These are phyloP conservation scores for Rhagoletis pomonella DNA, from an alignment of 1,140 invertebrate species.

Conservation along the genomic window DNA sequence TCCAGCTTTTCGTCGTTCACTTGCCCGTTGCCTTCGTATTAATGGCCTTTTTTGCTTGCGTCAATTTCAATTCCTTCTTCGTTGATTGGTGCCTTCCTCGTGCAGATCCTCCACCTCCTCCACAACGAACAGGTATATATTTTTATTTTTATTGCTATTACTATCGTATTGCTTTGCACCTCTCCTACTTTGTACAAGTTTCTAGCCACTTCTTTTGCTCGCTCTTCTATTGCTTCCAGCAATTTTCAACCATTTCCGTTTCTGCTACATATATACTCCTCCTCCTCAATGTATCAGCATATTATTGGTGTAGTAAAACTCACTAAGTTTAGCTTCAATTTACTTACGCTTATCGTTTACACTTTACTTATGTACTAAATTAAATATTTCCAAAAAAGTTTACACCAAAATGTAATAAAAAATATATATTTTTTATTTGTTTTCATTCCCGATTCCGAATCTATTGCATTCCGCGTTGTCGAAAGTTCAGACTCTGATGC, in stretches of 20 bases:
- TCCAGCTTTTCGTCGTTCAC: slow-evolving; percentile 16
- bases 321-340: background rate
- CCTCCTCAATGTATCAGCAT: background rate
- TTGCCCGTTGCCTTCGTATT: background rate
- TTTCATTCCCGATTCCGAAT: slow-evolving; percentile 11
- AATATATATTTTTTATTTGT: slow-evolving; percentile 42
- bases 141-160: slow-evolving; percentile 42
- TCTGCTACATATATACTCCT: background rate
- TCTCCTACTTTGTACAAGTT: slow-evolving; percentile 34
- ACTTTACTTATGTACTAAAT: background rate
- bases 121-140: slow-evolving; percentile 34
- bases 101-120: slow-evolving; percentile 38
- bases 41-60: slow-evolving; percentile 16
- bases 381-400: slow-evolving; percentile 2
- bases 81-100: background rate
- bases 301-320: background rate
- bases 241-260: slow-evolving; percentile 41
- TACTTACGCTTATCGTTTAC: background rate
- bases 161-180: slow-evolving; percentile 30
- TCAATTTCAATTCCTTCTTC: slow-evolving; percentile 47
- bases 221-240: slow-evolving; percentile 24
- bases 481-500: background rate
- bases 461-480: slow-evolving; percentile 8
- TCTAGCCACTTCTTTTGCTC: slow-evolving; percentile 1
- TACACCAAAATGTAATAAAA: slow-evolving; percentile 10